phyloP scores from a whole-genome alignment of 2,113 vertebrate species.

The Platysternon megacephalum region DNA sequence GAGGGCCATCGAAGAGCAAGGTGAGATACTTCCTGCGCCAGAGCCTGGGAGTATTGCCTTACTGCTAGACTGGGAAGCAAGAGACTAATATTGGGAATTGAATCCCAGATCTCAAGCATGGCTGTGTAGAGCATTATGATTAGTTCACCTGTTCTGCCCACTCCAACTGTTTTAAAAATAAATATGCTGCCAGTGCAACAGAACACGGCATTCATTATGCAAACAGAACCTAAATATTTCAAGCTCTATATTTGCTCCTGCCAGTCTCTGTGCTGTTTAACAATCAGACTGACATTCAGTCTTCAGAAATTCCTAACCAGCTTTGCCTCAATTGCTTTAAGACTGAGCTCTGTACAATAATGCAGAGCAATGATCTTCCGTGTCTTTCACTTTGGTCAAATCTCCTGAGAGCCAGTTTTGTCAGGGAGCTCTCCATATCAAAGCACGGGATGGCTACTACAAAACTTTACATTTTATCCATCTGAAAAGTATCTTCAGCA shows the following conservation, averaged over 20 bases:
- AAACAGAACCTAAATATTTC: neutral
- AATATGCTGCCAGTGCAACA: neutral
- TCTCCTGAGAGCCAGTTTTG: conserved; percentile 6
- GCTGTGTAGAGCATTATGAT: neutral
- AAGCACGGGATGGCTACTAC: neutral
- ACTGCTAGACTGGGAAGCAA: neutral
- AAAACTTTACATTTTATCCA: conserved; percentile 23
- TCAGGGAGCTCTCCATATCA: neutral
- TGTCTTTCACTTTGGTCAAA: conserved; percentile 35
- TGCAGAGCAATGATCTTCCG: conserved; percentile 17
- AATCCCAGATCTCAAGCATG: neutral
- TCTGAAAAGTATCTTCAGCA: conserved; percentile 8
- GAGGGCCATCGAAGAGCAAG: neutral
- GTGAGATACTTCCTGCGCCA: neutral
- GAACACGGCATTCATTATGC: neutral
- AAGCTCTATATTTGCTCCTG: neutral
- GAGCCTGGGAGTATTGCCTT: neutral
- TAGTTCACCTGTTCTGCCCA: neutral
- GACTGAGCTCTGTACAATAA: conserved; percentile 19
- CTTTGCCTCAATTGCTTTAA: neutral
- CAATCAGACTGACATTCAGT: neutral
- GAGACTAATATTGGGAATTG: neutral
- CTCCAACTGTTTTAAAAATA: neutral
- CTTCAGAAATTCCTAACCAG: conserved; percentile 25
- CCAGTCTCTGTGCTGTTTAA: neutral